A percentile compares a stretch with the other conserved stretches of the same genome.
phyloP scores from a whole-genome alignment of 2,797 vertebrate genomes.

The Coregonus ussuriensis region DNA sequence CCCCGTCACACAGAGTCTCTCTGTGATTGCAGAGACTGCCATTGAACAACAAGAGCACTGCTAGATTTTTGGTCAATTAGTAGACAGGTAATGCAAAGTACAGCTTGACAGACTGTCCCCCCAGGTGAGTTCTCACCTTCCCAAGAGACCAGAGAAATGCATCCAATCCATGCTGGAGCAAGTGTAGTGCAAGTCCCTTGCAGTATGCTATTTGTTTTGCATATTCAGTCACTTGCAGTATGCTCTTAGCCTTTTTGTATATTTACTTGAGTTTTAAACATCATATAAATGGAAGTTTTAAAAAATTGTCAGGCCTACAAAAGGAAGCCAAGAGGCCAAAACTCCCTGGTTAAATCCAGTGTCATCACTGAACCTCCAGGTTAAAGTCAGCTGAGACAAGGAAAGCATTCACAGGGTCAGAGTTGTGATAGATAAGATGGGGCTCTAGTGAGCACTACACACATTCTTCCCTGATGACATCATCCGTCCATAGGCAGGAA shows the following conservation, averaged over 20 bases:
- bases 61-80: neutral
- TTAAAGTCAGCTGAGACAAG: conserved; percentile 3
- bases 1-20: neutral
- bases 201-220: too few species aligned
- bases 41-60: neutral
- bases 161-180: neutral
- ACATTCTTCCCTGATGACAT: conserved; percentile 20
- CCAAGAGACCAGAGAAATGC: neutral
- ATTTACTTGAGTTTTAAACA: too few species aligned
- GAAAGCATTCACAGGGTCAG: conserved; percentile 1
- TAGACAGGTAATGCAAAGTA: neutral
- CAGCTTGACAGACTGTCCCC: neutral
- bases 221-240: too few species aligned
- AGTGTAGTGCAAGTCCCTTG: too few species aligned
- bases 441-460: neutral
- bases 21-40: neutral
- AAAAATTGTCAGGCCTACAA: too few species aligned
- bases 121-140: neutral
- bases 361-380: neutral
- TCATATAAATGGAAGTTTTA: too few species aligned
- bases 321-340: too few species aligned
- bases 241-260: too few species aligned
- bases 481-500: neutral
- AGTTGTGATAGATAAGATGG: neutral
- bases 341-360: neutral